Evolutionary conservation across 1,140 invertebrate genomes (phyloP).

Genomic region (Sycophila sp.): DNA sequence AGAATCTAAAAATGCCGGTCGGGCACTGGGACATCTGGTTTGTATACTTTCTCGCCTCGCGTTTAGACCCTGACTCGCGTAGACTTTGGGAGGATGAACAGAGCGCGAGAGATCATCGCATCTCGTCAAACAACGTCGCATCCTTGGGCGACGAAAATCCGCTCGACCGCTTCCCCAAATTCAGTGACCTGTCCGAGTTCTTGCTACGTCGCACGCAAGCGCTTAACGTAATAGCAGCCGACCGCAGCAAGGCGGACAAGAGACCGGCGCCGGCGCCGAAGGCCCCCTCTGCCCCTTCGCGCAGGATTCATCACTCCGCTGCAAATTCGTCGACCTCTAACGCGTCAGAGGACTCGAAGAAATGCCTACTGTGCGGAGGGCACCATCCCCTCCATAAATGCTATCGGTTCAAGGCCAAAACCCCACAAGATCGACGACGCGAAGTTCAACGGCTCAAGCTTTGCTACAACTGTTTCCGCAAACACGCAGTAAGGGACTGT

Average conservation of each 20-base stretch:
- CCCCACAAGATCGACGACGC: background rate
- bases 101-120: background rate
- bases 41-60: background rate
- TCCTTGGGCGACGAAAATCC: too few species aligned
- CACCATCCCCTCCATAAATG: slow-evolving; percentile 3
- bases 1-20: slow-evolving; percentile 1
- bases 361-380: background rate
- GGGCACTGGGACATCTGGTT: background rate
- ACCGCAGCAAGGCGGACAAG: background rate
- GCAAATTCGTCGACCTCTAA: too few species aligned
- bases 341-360: too few species aligned
- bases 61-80: background rate
- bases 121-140: background rate
- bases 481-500: background rate
- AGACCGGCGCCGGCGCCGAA: too few species aligned
- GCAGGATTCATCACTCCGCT: background rate
- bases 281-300: background rate
- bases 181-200: background rate
- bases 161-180: background rate
- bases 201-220: background rate
- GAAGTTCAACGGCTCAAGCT: background rate
- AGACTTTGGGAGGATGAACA: slow-evolving; percentile 9
- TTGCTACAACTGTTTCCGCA: slow-evolving; percentile 32
- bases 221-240: background rate
- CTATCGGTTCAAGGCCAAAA: background rate